Percentiles rank a stretch among this genome's conserved stretches.
These are phyloP conservation scores for Papilio aristodemus DNA, from an alignment of 1,140 invertebrate genomes.

Conservation along the genomic window DNA sequence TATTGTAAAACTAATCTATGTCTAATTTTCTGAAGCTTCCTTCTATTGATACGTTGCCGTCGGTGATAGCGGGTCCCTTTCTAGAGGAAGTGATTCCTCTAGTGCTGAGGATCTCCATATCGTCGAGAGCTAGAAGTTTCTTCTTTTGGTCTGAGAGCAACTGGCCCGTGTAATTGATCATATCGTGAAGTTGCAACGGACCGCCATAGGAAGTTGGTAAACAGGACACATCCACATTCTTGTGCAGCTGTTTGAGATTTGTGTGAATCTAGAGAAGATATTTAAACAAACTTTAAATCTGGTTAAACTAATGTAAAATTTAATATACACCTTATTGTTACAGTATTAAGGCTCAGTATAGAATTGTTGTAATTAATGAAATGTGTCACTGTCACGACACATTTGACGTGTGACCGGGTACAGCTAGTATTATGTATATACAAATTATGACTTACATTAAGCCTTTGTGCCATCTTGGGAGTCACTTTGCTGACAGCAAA, in stretches of 20 bases:
- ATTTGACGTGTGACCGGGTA: no score
- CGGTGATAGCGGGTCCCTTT: conserved; percentile 58
- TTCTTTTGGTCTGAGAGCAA: conserved; percentile 83
- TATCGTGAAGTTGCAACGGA: conserved; percentile 85
- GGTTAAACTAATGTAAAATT: no score
- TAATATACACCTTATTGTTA: no score
- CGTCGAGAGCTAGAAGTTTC: conserved; percentile 83
- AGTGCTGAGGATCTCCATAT: conserved; percentile 84
- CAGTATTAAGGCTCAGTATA: no score
- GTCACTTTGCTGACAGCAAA: conserved; percentile 85
- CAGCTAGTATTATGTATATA: no score
- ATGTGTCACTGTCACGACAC: no score
- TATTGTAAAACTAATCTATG: conserved; percentile 80
- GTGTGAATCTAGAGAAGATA: conserved; percentile 81
- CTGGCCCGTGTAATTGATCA: conserved; percentile 87
- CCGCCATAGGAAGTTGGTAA: conserved; percentile 90
- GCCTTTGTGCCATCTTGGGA: conserved; percentile 85
- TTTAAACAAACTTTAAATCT: background rate
- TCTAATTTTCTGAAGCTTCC: conserved; percentile 87
- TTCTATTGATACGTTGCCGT: conserved; percentile 76
- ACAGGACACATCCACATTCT: conserved; percentile 83
- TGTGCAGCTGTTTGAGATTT: conserved; percentile 83
- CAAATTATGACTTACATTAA: conserved; percentile 83
- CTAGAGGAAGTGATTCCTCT: conserved; percentile 81
- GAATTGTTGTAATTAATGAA: no score